Base-by-base conservation (phyloP, 2,888 invertebrate genomes). In the Heliconius ethilla region DNA sequence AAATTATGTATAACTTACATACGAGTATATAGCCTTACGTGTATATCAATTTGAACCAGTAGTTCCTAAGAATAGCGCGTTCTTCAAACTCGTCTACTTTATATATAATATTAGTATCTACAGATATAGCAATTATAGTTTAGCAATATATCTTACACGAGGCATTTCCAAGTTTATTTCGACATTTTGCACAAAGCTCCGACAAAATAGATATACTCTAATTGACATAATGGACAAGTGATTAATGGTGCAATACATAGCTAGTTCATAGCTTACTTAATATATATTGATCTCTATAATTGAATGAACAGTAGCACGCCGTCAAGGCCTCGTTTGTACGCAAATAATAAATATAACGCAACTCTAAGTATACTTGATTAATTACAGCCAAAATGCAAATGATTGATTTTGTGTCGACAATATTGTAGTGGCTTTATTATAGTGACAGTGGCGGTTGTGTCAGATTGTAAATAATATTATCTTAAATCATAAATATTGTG, bases 221-320 rank as follows among this genome's bases (percentile, higher is more conserved):
- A 74, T 74, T 74, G 74, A 63, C 63, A 27, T 40, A 74, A 63
- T 63, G 22, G 45, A 63, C 63, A 74, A 27, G 63, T 74, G 74
- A 74, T 74, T 74, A 74, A 74, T 74, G 74, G 63, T 45, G 63
- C 63, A 63, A 74, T 29, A 74, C 40, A 33, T 33, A 33, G 33
- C 33, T 33, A 33, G 33, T 33, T 33, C 33, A 40, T 40, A 40
- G 73, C 40, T 62, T 18, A 74, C 63, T 69, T 69, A 25, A 27
- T 63, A 63, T 62, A 67, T 45, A 15, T 25, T 15, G 63, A 74
- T 72, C 72, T 59, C 55, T 29, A 59, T 55, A 72, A 72, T 72
- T 59, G 72, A 37, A 62, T 11, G 40, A 74, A 45, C 74, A 63
- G 74, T 74, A 62, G 74, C 63, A 18, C 22, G 29, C 63, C n/a